A percentile compares a stretch with the other conserved stretches of the same genome.
These are phyloP conservation scores for Ormyrus nitidulus DNA, from an alignment of 2,888 invertebrate genomes.

Conservation along the genomic window DNA sequence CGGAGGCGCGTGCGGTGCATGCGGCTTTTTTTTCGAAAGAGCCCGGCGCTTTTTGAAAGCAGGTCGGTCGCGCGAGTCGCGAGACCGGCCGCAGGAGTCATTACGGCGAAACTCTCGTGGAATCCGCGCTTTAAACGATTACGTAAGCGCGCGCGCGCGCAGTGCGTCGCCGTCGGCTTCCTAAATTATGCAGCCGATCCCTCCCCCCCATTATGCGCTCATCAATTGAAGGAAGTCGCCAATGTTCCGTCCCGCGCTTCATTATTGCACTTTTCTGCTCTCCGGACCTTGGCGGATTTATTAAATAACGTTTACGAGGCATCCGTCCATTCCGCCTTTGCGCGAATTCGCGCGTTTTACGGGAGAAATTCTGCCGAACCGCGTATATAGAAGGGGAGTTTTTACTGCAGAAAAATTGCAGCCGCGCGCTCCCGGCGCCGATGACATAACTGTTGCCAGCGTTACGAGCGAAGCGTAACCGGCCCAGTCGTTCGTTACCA, in stretches of 20 bases:
- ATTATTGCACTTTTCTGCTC: not conserved
- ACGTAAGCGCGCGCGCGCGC: slow-evolving; percentile 36
- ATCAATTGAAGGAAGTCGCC: slow-evolving; percentile 51
- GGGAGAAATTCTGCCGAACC: no score
- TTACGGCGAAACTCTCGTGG: not conserved
- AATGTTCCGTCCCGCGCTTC: not conserved
- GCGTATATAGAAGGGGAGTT: not conserved
- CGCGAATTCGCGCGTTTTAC: not conserved
- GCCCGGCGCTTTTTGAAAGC: not conserved
- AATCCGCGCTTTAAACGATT: slow-evolving; percentile 50
- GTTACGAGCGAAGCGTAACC: no score
- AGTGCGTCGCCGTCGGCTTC: no score
- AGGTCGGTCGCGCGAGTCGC: not conserved
- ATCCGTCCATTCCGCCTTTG: not conserved
- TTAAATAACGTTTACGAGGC: not conserved
- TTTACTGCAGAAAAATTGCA: slow-evolving; percentile 6
- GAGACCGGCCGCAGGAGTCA: no score
- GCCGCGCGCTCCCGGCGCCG: not conserved
- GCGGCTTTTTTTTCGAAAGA: not conserved
- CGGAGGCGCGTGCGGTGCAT: not conserved
- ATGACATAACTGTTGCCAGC: not conserved
- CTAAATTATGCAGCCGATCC: slow-evolving; percentile 47
- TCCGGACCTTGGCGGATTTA: slow-evolving; percentile 34
- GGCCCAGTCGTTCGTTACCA: no score
- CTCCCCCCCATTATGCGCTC: slow-evolving; percentile 32